phyloP scores from a whole-genome alignment of 1,140 invertebrate genomes.

The Plectus sambesii region DNA sequence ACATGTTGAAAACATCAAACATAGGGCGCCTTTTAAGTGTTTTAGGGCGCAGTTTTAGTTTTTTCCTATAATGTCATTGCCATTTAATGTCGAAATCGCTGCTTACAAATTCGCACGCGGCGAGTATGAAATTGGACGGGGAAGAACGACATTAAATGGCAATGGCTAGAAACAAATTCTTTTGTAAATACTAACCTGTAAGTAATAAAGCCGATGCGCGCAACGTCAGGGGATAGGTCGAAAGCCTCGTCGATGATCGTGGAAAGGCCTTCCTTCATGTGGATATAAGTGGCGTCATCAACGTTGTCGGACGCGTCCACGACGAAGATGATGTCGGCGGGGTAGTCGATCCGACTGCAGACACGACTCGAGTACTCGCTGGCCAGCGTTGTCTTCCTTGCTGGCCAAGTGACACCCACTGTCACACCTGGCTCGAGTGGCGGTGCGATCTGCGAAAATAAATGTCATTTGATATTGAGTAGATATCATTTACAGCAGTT shows the following conservation, averaged over 20 bases:
- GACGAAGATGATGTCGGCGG: slow-evolving; percentile 37
- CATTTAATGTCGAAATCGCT: too few species aligned
- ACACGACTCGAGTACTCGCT: slow-evolving; percentile 16
- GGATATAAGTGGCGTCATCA: slow-evolving; percentile 28
- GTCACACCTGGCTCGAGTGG: slow-evolving; percentile 10
- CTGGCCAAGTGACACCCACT: slow-evolving; percentile 22
- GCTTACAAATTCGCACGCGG: too few species aligned
- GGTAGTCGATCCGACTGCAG: slow-evolving; percentile 20
- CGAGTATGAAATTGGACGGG: too few species aligned
- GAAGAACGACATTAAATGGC: too few species aligned
- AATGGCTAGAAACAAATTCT: too few species aligned
- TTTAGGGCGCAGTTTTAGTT: too few species aligned
- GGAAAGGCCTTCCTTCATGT: slow-evolving; percentile 36
- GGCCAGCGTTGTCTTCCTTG: slow-evolving; percentile 18
- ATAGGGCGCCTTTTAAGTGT: too few species aligned
- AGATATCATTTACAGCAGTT: too few species aligned
- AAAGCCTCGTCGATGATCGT: slow-evolving; percentile 42
- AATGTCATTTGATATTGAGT: slow-evolving; percentile 11
- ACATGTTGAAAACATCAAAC: too few species aligned
- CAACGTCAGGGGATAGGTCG: slow-evolving; percentile 42
- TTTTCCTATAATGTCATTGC: too few species aligned
- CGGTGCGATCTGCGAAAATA: slow-evolving; percentile 15
- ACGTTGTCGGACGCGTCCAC: slow-evolving; percentile 43
- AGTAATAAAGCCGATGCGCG: slow-evolving; percentile 39
- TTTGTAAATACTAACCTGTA: slow-evolving; percentile 32